These are phyloP conservation scores for Cantharis flavilabris DNA, from an alignment of 2,888 invertebrate species.

Conservation along the genomic window DNA sequence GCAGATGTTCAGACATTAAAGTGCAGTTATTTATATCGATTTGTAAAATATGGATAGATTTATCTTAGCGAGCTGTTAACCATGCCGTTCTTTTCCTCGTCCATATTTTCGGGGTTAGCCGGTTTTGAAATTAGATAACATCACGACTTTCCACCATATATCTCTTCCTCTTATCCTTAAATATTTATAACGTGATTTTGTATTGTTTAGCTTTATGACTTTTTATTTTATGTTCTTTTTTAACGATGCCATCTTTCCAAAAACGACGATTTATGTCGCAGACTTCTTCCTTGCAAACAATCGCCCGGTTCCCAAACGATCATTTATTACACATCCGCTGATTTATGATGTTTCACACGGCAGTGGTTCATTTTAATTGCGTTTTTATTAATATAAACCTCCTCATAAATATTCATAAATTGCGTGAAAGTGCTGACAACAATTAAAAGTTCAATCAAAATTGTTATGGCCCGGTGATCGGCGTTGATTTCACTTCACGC, in stretches of 20 bases:
- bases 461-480: not conserved
- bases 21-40: conserved; percentile 43
- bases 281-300: not conserved
- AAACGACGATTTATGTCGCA: not conserved
- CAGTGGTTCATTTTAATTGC: not conserved
- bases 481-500: not conserved
- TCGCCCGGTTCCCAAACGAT: not conserved
- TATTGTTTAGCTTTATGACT: conserved; percentile 12
- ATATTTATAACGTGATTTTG: conserved; percentile 14
- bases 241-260: not conserved
- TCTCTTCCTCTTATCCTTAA: conserved; percentile 2
- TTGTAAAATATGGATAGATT: conserved; percentile 32
- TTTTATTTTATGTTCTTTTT: conserved; percentile 1
- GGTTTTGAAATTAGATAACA: conserved; percentile 14
- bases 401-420: not conserved
- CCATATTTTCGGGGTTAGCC: conserved; percentile 4
- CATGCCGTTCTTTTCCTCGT: conserved; percentile 10
- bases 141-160: conserved; percentile 14
- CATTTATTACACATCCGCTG: not conserved
- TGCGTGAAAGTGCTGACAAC: not conserved
- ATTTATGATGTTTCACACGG: not conserved
- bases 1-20: conserved; percentile 43
- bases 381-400: not conserved
- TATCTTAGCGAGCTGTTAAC: conserved; percentile 25
- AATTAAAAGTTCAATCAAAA: not conserved